Evolutionary conservation across 2,888 invertebrate species (phyloP), one percentile per base, ranked within the genome.

Genomic region (Folsomia candida): DNA sequence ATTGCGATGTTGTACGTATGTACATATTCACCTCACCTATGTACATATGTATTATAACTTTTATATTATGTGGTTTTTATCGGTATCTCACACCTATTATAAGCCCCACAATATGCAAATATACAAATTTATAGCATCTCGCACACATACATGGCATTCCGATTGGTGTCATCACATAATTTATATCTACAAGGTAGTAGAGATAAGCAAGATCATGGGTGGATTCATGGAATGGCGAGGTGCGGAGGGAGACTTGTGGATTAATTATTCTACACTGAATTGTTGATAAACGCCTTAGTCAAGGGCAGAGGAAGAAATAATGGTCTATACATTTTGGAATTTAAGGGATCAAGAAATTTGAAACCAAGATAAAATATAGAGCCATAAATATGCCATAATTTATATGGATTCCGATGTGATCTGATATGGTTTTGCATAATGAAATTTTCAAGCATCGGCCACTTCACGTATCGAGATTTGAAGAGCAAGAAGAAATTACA

Each of bases 1-100:
- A 54, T 54, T 54, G 54, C 54, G 54, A 54, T 54, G 54, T 54
- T 37, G 37, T 37, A 54, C 6, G 20, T 54, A 54, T 54, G 54
- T n/a, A 54, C 20, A 54, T 14, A 14, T 37, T 37, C 37, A 4
- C 37, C 6, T 4, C 37, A 37, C 37, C 37, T 37, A 37, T 37
- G 37, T 37, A 37, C 14, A 9, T 37, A 37, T 9, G n/a, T n/a
- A n/a, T 9, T 14, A 37, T 14, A 37, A 37, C 4, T 37, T 37
- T 37, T 37, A 37, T 37, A 14, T 37, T 4, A 9, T 9, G 37
- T 14, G 4, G 37, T 4, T 37, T 37, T 37, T 37, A 37, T 37
- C 37, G 4, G 37, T 54, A 54, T 22, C 54, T 22, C 54, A 20
- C 54, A 37, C 54, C 22, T 54, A 54, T n/a, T 22, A 54, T 54